Percentiles rank a stretch among this genome's conserved stretches.
Evolutionary conservation across 2,797 vertebrate genomes (phyloP).

Genomic region (Eulemur albifrons): DNA sequence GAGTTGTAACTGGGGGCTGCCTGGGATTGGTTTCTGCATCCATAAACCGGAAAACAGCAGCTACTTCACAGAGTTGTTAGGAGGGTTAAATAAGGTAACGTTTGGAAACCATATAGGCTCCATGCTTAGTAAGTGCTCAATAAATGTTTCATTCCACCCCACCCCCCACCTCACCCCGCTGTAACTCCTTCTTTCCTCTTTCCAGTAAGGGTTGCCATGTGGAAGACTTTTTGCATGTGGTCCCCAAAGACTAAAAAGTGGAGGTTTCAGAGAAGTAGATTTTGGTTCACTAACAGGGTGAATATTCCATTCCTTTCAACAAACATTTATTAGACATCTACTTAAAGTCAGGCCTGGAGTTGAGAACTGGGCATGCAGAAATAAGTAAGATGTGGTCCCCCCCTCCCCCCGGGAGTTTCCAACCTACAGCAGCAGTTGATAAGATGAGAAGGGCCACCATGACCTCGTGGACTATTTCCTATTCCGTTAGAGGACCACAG

Average conservation of each 20-base stretch:
- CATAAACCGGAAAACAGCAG: background rate
- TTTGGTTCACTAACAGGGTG: background rate
- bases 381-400: background rate
- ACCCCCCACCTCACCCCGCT: too few relatives aligned
- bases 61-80: background rate
- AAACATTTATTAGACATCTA: background rate
- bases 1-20: background rate
- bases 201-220: background rate
- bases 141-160: background rate
- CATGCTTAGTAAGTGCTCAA: background rate
- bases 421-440: background rate
- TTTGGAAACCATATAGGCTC: conserved; percentile 38
- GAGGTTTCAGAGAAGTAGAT: background rate
- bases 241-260: background rate
- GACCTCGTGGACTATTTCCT: background rate
- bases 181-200: background rate
- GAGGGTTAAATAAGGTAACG: conserved; percentile 3
- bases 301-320: background rate
- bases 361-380: background rate
- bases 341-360: background rate
- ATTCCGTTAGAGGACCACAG: background rate
- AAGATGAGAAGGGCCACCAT: background rate
- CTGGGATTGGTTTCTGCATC: background rate
- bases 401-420: background rate
- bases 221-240: background rate